Evolutionary conservation across 53 echinoderm and acorn worm genomes (phyloP), one percentile per base, ranked within the genome.

Genomic region (Temnopleurus reevesii): DNA sequence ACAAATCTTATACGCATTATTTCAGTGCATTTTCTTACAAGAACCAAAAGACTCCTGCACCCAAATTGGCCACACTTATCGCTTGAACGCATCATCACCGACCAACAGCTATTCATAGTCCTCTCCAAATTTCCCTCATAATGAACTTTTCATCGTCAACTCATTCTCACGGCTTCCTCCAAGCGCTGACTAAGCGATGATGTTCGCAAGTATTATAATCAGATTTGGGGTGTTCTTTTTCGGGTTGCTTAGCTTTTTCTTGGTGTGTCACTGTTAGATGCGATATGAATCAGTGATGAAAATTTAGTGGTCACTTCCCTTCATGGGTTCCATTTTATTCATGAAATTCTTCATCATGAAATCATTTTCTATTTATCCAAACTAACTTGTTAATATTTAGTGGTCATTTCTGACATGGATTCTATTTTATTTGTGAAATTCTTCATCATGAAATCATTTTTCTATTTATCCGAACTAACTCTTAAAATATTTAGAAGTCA

Each of bases 271-370:
- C 41, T 71, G 17, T 13, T 29, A 17, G 31, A 36, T 21, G 2
- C 41, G 27, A 2, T 21, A 38, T 41, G 71, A 38, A 21, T 71
- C 71, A 71, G 36, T 17, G 33, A n/a, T 18, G n/a, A 71, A 19
- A 71, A 38, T 36, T 71, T 19, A 71, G 19, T 36, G 71, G 71
- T 71, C 38, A 71, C 38, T 71, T 71, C 71, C 71, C 21, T 38
- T 1, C 21, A n/a, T n/a, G n/a, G n/a, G n/a, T n/a, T n/a, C n/a
- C n/a, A n/a, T n/a, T n/a, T n/a, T n/a, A n/a, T n/a, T n/a, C n/a
- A n/a, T n/a, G n/a, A n/a, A n/a, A n/a, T n/a, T n/a, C n/a, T n/a
- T n/a, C n/a, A n/a, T n/a, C n/a, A n/a, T n/a, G n/a, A n/a, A n/a
- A n/a, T n/a, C n/a, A n/a, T n/a, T n/a, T n/a, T n/a, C n/a, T n/a